Evolutionary conservation across 1,140 invertebrate genomes (phyloP).

Genomic region (Ericerus pela): DNA sequence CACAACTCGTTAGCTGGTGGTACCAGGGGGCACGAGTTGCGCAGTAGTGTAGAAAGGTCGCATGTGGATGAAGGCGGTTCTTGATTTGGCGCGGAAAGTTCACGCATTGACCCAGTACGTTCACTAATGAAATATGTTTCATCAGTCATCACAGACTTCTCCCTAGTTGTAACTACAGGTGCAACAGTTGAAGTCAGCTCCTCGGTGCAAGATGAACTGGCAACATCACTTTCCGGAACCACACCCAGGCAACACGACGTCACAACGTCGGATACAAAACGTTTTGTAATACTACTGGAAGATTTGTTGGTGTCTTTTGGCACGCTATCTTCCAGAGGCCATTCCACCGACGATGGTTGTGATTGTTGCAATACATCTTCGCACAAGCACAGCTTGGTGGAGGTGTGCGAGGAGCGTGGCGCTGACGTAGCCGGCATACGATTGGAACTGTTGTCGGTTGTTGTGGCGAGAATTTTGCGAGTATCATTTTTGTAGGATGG

Average conservation of each 20-base stretch:
- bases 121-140: not conserved
- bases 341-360: no score
- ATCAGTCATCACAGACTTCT: not conserved
- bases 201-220: not conserved
- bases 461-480: not conserved
- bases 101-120: not conserved
- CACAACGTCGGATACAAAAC: slow-evolving; percentile 10
- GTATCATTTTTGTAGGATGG: not conserved
- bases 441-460: not conserved
- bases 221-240: not conserved
- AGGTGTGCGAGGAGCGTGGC: slow-evolving; percentile 4
- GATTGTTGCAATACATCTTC: slow-evolving; percentile 26
- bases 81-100: not conserved
- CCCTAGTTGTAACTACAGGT: no score
- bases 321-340: no score
- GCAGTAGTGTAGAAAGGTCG: no score
- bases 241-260: slow-evolving; percentile 1
- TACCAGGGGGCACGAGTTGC: slow-evolving; percentile 14
- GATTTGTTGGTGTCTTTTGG: no score
- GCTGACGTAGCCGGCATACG: not conserved
- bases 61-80: no score
- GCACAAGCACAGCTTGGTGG: slow-evolving; percentile 20
- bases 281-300: not conserved
- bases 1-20: slow-evolving; percentile 16
- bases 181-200: no score